Percentiles rank a stretch among this genome's conserved stretches.
Conservation (phyloP, 2,113 vertebrate genomes). For the Hyaena hyaena region DNA sequence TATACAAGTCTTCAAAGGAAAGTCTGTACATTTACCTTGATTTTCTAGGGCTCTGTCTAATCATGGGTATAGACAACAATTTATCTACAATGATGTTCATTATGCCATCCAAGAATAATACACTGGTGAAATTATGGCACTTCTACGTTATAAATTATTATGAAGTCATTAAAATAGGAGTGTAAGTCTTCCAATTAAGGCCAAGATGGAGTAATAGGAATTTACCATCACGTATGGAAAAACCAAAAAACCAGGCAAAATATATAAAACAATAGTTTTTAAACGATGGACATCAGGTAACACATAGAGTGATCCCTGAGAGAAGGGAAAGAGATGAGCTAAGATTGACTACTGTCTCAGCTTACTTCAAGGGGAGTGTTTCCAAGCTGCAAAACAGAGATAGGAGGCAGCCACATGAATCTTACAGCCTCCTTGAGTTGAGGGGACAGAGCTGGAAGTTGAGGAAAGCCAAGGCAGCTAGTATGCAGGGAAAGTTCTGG, state of each 20-base stretch:
- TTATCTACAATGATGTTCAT: not conserved
- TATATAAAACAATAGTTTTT: not conserved
- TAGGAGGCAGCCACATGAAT: not conserved
- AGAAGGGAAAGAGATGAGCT: not conserved
- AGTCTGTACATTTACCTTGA: not conserved
- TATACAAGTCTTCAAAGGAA: not conserved
- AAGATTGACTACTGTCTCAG: not conserved
- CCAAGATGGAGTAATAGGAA: not conserved
- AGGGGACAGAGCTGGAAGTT: not conserved
- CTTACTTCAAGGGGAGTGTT: not conserved
- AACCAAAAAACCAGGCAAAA: not conserved
- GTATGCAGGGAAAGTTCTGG: not conserved
- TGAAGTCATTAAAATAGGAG: not conserved
- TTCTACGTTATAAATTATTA: not conserved
- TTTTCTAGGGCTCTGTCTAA: constrained; percentile 18
- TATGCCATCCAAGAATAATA: not conserved
- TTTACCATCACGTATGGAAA: not conserved
- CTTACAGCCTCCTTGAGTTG: not conserved
- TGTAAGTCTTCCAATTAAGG: not conserved
- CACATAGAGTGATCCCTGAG: not conserved
- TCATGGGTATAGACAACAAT: not conserved
- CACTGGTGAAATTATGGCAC: not conserved
- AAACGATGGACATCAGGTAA: not conserved
- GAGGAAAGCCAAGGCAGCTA: not conserved
- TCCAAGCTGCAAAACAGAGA: not conserved